Evolutionary conservation across 2,888 invertebrate species (phyloP), one percentile per base, ranked within the genome.

Genomic region (Rhamphomyia laevipes): DNA sequence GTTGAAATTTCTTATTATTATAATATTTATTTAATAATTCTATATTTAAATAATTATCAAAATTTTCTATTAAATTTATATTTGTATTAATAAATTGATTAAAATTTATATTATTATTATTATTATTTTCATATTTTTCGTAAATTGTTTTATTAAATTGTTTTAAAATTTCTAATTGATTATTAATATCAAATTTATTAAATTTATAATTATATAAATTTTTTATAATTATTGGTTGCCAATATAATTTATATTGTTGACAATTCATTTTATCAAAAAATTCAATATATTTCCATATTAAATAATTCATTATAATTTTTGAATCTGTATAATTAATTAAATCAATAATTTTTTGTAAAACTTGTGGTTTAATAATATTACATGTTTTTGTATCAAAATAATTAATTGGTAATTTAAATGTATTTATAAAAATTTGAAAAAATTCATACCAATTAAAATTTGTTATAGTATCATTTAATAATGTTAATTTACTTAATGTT

Each of bases 271-370:
- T 21, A 23, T 23, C 13, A 27, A 21, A 21, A 42, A 42, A 42
- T 42, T 42, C 15, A 15, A 42, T 27, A 42, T 42, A 42, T 42
- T 42, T 42, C 27, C 27, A 42, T 42, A 42, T 15, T 42, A 42
- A 27, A 42, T 42, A 42, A 42, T 42, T 42, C n/a, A 27, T 15
- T n/a, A 42, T 21, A 15, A 27, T 42, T 10, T 21, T 21, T 27
- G 27, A 18, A 23, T 42, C 27, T 9, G 42, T 42, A n/a, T 23
- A 9, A 15, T 27, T 27, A 13, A 42, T 42, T 42, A 42, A 42
- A 42, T 42, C 42, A 42, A 42, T 23, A 27, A 42, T 27, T 42
- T 42, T 42, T 42, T 42, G 42, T 21, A 42, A n/a, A n/a, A n/a
- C 12, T n/a, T 27, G 13, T 15, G 42, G 42, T 21, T 42, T 42